phyloP scores from a whole-genome alignment of 1,140 invertebrate genomes.

The Leptopilina clavipes region DNA sequence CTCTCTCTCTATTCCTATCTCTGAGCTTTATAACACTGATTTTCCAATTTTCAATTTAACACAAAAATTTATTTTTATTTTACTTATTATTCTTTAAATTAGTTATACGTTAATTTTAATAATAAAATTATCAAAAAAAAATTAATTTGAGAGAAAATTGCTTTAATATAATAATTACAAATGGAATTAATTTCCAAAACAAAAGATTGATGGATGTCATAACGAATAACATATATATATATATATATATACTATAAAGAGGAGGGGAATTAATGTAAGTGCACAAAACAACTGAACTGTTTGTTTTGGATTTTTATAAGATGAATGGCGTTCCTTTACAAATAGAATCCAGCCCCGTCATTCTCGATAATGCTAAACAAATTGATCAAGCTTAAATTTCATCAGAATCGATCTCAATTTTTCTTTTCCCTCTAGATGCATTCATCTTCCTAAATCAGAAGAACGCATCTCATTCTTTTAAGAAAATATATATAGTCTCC shows the following conservation, averaged over 20 bases:
- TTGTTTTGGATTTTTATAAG: slow-evolving; percentile 12
- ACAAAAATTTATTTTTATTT: no score
- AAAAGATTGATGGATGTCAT: no score
- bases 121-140: no score
- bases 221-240: no score
- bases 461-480: neutral
- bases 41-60: no score
- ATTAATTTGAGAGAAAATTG: no score
- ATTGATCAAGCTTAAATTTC: slow-evolving; percentile 4
- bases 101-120: no score
- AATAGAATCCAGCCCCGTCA: slow-evolving; percentile 1
- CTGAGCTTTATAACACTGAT: no score
- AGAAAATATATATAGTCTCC: neutral
- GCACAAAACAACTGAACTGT: neutral
- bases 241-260: neutral
- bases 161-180: no score
- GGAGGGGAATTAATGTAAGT: neutral
- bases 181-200: no score
- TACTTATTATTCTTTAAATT: no score
- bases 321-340: slow-evolving; percentile 14
- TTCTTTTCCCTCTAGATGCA: neutral
- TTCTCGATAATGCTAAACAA: neutral
- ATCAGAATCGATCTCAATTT: slow-evolving; percentile 17
- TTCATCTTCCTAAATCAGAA: slow-evolving; percentile 7
- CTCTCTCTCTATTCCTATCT: no score